phyloP scores from a whole-genome alignment of 2,797 vertebrate genomes.

The Sparus aurata region DNA sequence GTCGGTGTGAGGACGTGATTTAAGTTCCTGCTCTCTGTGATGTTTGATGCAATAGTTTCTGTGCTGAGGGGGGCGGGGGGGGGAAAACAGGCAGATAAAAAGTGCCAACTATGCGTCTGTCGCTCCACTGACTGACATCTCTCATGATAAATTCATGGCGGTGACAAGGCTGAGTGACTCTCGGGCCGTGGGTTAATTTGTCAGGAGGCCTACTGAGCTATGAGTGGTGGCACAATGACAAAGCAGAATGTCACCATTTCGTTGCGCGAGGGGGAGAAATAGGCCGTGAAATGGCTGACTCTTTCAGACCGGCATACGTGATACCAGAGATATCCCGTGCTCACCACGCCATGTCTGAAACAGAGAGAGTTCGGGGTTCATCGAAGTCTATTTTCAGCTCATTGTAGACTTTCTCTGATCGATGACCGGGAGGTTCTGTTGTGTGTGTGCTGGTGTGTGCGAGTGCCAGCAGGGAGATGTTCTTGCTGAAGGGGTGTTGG shows the following conservation, averaged over 20 bases:
- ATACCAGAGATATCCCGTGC: slow-evolving; percentile 45
- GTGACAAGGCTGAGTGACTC: slow-evolving; percentile 79
- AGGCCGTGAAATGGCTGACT: slow-evolving; percentile 72
- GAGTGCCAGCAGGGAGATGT: background rate
- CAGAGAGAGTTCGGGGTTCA: slow-evolving; percentile 41
- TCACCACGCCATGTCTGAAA: slow-evolving; percentile 51
- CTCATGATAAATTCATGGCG: slow-evolving; percentile 82
- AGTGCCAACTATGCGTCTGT: slow-evolving; percentile 51
- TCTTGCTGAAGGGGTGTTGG: slow-evolving; percentile 13
- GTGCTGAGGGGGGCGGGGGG: too few relatives aligned
- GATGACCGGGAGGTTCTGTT: slow-evolving; percentile 15
- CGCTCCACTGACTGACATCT: slow-evolving; percentile 66
- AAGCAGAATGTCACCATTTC: slow-evolving; percentile 75
- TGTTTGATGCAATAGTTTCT: slow-evolving; percentile 5
- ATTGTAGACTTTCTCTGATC: slow-evolving; percentile 37
- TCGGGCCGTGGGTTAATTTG: slow-evolving; percentile 71
- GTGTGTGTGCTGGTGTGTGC: slow-evolving; percentile 11
- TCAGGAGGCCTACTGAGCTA: slow-evolving; percentile 74
- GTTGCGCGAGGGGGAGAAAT: slow-evolving; percentile 65
- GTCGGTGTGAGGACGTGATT: background rate
- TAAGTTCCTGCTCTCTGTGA: slow-evolving; percentile 11
- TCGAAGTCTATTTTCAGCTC: slow-evolving; percentile 56
- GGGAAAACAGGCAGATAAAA: slow-evolving; percentile 26
- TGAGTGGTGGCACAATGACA: slow-evolving; percentile 67
- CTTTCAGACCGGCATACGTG: slow-evolving; percentile 28